Evolutionary conservation across 2,113 vertebrate species (phyloP).

Genomic region (Isurus oxyrinchus): DNA sequence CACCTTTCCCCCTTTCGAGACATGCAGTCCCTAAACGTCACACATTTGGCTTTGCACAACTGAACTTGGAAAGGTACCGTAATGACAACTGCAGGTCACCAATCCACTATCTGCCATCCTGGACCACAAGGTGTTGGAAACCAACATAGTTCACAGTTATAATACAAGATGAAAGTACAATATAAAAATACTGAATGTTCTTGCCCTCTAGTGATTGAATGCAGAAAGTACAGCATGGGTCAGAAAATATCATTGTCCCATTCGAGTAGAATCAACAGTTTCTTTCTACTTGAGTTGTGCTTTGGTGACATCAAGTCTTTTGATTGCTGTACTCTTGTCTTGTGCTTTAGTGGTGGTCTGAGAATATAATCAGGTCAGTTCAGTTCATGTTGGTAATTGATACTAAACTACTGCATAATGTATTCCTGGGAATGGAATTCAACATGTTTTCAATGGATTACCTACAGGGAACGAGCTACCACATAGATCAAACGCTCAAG

Average conservation of each 20-base stretch:
- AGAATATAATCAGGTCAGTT: background rate
- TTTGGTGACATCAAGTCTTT: background rate
- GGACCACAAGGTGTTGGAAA: background rate
- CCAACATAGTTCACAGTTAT: background rate
- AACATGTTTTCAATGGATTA: constrained; percentile 18
- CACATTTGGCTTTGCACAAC: background rate
- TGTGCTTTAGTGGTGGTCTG: background rate
- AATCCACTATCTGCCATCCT: background rate
- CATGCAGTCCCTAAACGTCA: background rate
- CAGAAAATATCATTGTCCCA: background rate
- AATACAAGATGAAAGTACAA: background rate
- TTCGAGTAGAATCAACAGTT: background rate
- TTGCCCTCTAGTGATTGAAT: constrained; percentile 34
- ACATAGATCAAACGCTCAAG: background rate
- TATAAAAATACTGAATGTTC: constrained; percentile 23
- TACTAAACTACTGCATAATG: background rate
- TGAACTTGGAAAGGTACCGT: background rate
- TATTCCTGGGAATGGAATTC: constrained; percentile 8
- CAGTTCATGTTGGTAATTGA: background rate
- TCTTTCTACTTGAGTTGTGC: background rate
- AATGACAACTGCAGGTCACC: background rate
- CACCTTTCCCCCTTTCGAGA: background rate
- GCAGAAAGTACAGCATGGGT: background rate
- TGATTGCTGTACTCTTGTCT: background rate
- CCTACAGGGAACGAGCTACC: background rate